phyloP scores from a whole-genome alignment of 2,113 vertebrate species.

The Columba janthina region DNA sequence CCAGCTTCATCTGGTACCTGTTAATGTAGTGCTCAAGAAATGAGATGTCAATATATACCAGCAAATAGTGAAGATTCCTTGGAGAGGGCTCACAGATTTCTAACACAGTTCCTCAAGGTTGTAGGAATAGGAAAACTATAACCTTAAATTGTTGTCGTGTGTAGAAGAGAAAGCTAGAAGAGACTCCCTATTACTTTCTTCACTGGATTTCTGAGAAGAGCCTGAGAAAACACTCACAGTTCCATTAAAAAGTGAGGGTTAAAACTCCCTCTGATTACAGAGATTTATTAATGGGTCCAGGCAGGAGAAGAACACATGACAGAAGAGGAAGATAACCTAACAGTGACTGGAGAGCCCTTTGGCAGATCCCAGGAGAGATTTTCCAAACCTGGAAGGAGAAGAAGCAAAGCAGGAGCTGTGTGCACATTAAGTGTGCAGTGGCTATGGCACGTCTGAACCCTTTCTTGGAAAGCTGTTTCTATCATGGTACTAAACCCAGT shows the following conservation, averaged over 20 bases:
- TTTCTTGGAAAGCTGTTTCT: neutral
- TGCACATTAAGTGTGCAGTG: accelerated
- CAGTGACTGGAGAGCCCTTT: neutral
- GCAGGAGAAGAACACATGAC: neutral
- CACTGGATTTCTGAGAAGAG: neutral
- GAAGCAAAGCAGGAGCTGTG: neutral
- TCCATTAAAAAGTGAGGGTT: neutral
- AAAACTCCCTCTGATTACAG: neutral
- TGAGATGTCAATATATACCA: neutral
- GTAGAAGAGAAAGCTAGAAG: neutral
- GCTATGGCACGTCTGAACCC: neutral
- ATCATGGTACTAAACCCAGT: accelerated
- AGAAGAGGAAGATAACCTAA: neutral
- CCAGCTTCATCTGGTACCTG: neutral
- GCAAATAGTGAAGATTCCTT: neutral
- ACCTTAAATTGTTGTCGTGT: neutral
- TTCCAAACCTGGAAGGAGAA: neutral
- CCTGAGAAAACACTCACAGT: neutral
- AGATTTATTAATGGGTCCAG: neutral
- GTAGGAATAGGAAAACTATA: neutral
- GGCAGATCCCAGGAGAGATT: neutral
- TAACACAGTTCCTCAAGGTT: neutral
- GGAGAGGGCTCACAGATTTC: neutral
- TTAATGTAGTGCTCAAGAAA: neutral
- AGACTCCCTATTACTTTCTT: neutral